Evolutionary conservation across 2,797 vertebrate species (phyloP).

Genomic region (Heliangelus exortis): DNA sequence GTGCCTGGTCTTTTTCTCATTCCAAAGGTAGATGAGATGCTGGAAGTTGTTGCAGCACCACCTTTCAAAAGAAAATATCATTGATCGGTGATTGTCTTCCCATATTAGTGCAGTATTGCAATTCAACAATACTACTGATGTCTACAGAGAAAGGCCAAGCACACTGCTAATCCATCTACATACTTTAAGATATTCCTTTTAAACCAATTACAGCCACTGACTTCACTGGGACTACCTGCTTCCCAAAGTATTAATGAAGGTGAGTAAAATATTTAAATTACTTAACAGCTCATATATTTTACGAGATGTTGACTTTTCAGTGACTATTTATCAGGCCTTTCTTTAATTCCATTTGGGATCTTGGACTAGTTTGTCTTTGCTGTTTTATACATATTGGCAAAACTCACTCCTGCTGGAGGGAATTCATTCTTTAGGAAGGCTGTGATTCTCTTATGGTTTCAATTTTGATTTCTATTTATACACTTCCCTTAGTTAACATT

Average conservation of each 20-base stretch:
- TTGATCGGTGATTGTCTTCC: not conserved
- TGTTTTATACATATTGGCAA: conserved; percentile 3
- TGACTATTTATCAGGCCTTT: conserved; percentile 34
- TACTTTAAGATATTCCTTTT: not conserved
- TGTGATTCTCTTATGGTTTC: conserved; percentile 29
- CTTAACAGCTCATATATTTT: conserved; percentile 9
- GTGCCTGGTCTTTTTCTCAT: not conserved
- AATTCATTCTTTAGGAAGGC: not conserved
- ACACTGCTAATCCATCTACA: not conserved
- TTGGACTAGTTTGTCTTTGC: not conserved
- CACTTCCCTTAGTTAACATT: conserved; percentile 6
- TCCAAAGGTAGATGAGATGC: not conserved
- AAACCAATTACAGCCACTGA: not conserved
- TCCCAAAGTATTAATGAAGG: conserved; percentile 20
- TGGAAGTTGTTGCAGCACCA: not conserved
- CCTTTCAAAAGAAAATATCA: not conserved
- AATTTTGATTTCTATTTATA: conserved; percentile 42
- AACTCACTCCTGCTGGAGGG: conserved; percentile 12
- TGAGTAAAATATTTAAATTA: conserved; percentile 33
- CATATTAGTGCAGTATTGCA: not conserved
- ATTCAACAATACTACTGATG: not conserved
- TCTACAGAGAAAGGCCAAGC: not conserved
- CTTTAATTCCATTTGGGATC: not conserved
- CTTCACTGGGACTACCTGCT: not conserved
- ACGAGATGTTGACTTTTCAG: not conserved